phyloP scores from a whole-genome alignment of 2,888 invertebrate species.

The Aphelenchoides bicaudatus region DNA sequence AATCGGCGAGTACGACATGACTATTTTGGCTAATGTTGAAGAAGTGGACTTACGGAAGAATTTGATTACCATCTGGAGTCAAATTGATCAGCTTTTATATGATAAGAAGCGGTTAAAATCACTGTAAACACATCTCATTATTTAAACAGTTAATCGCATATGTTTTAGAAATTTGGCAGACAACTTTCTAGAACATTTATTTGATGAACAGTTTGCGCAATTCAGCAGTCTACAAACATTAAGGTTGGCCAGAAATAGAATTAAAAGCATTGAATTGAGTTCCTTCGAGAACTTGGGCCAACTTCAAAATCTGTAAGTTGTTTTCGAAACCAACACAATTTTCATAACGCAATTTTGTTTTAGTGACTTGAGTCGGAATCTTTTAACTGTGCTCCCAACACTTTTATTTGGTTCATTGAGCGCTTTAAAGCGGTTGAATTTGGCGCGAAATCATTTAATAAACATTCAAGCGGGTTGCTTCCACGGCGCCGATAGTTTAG shows the following conservation, averaged over 20 bases:
- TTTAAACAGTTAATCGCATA: slow-evolving; percentile 2
- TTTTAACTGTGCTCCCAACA: not conserved
- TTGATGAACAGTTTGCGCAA: not conserved
- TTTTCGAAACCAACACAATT: not conserved
- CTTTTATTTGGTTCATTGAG: not conserved
- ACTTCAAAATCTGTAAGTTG: not conserved
- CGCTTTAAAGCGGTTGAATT: slow-evolving; percentile 5
- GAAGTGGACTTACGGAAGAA: not conserved
- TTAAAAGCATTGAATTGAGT: not conserved
- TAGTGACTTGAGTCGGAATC: slow-evolving; percentile 11
- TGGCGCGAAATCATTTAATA: slow-evolving; percentile 14
- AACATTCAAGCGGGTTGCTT: slow-evolving; percentile 3
- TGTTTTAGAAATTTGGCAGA: slow-evolving; percentile 3
- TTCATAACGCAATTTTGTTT: not conserved
- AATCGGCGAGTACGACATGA: not conserved
- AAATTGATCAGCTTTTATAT: not conserved
- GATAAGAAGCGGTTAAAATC: not conserved
- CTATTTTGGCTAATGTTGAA: not conserved
- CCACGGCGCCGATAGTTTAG: slow-evolving; percentile 2
- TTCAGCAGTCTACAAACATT: not conserved
- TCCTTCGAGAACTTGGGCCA: not conserved
- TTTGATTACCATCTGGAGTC: slow-evolving; percentile 6
- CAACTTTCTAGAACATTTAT: not conserved
- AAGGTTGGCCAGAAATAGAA: slow-evolving; percentile 2
- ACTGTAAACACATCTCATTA: not conserved